Evolutionary conservation across 2,888 invertebrate species (phyloP), one percentile per base, ranked within the genome.

Genomic region (Hirtodrosophila duncani): DNA sequence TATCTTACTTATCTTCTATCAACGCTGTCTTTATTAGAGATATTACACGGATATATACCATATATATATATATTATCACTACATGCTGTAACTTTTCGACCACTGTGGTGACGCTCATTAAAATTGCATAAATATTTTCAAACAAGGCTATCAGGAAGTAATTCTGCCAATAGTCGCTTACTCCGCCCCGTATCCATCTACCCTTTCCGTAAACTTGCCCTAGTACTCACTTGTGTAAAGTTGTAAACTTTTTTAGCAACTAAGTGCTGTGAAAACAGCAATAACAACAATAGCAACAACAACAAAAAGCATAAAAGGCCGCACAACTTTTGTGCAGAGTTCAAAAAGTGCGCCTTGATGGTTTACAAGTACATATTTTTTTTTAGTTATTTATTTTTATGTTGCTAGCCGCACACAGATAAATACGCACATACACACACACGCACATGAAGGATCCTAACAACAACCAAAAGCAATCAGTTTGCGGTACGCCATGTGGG

Each of bases 81-180:
- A n/a, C n/a, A n/a, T n/a, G n/a, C n/a, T n/a, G n/a, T n/a, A n/a
- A n/a, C n/a, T n/a, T n/a, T n/a, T n/a, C n/a, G n/a, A n/a, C n/a
- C n/a, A n/a, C n/a, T n/a, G n/a, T n/a, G n/a, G n/a, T n/a, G 52
- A 31, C 34, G 31, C 62, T 70, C 71, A 79, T 79, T 75, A 71
- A 78, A 79, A 62, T 62, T 75, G 55, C 53, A 70, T 53, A 30
- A 62, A 62, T 51, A 64, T 59, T 53, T 51, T 30, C 21, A 9
- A 46, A 44, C 13, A 43, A 36, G 41, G 61, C 69, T 61, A 62
- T 52, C 55, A 44, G 56, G 42, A 53, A 64, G 50, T 49, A 56
- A 64, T 69, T 53, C 71, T 31, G 17, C 61, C 64, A 44, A 71
- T 58, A 63, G 48, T 44, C 41, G n/a, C n/a, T n/a, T n/a, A n/a